Base-by-base conservation (phyloP, 2,888 invertebrate genomes). In the Acleris cristana region DNA sequence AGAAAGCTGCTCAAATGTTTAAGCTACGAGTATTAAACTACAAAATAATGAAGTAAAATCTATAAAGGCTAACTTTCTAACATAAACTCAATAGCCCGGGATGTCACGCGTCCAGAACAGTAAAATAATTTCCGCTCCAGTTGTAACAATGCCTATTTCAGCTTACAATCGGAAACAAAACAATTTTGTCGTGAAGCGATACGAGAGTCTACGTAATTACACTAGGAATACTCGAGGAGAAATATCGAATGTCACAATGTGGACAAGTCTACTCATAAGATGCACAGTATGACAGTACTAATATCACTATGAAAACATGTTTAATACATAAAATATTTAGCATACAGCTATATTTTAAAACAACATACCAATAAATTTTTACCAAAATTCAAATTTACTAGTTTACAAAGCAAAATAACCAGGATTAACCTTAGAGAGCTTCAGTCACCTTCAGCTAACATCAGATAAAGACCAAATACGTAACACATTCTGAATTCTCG, bases 101-200 rank as follows among this genome's bases (percentile, higher is more conserved):
- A 69, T 55, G 65, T 69, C 73, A 72, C 73, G 73, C 70, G 71
- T 70, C 68, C 65, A 70, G 72, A 76, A 80, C 79, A 74, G 73
- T 69, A 66, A 76, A 76, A 72, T 76, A 73, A 82, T 82, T 81
- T 82, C 79, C 82, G 78, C 75, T 71, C 70, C 62, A 69, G 69
- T 73, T 73, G 62, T 70, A 71, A 69, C 71, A 69, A 71, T 71
- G 55, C 69, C 70, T 65, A 72, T 72, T 73, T 69, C 69, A 64
- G 57, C 21, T 57, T 30, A 61, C 61, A 66, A 61, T 56, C 26
- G 58, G 52, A 69, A 71, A 70, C 62, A 58, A 65, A 65, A 71
- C 65, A 72, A 69, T 62, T 62, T 60, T 61, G 66, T 57, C 56
- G 56, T 56, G 61, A 52, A 66, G 56, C 49, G 45, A 66, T 66